Conservation (phyloP, 2,797 vertebrate genomes). For the Molossus molossus region DNA sequence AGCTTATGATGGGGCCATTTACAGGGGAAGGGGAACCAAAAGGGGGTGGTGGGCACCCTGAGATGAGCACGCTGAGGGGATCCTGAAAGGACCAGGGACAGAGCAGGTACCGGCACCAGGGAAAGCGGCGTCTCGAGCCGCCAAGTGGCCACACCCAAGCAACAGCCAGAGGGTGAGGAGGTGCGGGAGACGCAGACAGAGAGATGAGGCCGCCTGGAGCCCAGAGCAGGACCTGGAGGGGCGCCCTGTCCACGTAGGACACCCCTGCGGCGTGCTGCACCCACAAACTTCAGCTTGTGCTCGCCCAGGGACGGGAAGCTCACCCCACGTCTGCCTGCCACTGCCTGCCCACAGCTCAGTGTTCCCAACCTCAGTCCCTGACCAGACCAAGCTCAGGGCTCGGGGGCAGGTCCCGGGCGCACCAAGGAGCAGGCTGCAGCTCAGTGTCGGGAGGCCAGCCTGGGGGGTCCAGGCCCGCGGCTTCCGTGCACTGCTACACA, state of each 20-base stretch:
- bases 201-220: not conserved
- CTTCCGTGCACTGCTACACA: accelerated
- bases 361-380: not conserved
- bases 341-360: not conserved
- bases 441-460: not conserved
- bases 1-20: no score
- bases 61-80: not conserved
- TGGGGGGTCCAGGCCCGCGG: not conserved
- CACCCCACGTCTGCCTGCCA: not conserved
- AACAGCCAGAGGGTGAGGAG: not conserved
- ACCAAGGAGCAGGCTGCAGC: not conserved
- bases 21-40: not conserved
- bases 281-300: accelerated
- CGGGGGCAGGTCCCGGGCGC: not conserved
- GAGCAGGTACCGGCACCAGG: not conserved
- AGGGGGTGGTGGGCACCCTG: accelerated
- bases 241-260: accelerated
- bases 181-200: not conserved
- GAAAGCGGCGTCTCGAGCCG: not conserved
- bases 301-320: accelerated
- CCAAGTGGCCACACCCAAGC: not conserved
- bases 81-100: not conserved
- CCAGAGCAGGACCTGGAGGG: not conserved
- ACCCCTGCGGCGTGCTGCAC: accelerated
- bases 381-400: not conserved